A percentile compares a stretch with the other conserved stretches of the same genome.
Conservation (phyloP, 2,888 invertebrate species). For the Halictus ligatus region DNA sequence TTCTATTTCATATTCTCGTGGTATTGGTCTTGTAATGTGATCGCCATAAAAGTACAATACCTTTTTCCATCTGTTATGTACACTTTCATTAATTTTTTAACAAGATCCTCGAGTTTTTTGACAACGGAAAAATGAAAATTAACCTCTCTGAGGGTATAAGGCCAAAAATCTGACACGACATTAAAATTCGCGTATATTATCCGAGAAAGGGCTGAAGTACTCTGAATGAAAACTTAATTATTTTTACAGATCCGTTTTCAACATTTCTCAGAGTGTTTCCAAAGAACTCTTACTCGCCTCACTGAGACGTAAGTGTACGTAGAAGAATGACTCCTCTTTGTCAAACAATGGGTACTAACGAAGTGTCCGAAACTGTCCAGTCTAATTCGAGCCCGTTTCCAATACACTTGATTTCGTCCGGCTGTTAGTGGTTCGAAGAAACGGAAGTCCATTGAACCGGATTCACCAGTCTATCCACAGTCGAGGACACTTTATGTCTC, state of each 20-base stretch:
- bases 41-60: neutral
- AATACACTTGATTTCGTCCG: neutral
- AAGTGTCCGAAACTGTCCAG: neutral
- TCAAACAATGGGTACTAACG: neutral
- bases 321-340: neutral
- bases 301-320: neutral
- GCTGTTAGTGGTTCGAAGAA: neutral
- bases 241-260: no score
- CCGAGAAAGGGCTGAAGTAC: neutral
- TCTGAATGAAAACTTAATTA: no score
- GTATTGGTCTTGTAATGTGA: no score
- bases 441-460: constrained; percentile 4
- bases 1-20: no score
- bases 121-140: neutral
- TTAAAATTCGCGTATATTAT: neutral
- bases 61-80: neutral
- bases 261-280: no score
- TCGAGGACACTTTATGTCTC: neutral
- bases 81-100: neutral
- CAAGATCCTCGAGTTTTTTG: neutral
- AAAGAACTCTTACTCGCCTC: neutral
- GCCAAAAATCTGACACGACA: neutral
- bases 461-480: neutral
- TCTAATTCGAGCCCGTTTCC: neutral
- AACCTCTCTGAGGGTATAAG: no score